Percentiles rank a stretch among this genome's conserved stretches.
Evolutionary conservation across 2,113 vertebrate species (phyloP).

Genomic region (Pampusana beccarii): DNA sequence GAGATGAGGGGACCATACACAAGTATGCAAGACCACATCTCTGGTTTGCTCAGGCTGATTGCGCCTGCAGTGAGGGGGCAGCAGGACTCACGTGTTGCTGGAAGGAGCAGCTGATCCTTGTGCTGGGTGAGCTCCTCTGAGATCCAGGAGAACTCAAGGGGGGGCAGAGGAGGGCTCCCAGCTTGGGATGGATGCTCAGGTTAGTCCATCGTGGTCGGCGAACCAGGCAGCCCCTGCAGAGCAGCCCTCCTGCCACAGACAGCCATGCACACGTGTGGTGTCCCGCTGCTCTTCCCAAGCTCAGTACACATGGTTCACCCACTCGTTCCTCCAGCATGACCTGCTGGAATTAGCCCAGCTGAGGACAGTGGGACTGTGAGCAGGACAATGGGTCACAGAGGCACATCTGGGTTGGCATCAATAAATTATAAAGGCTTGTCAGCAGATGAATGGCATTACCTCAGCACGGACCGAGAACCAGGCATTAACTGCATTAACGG

Average conservation of each 20-base stretch:
- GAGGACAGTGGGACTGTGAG: not conserved
- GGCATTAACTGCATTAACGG: conserved; percentile 17
- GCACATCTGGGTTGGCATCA: not conserved
- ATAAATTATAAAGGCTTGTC: not conserved
- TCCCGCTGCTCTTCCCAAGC: fast-evolving
- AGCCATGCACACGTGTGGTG: not conserved
- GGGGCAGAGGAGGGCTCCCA: not conserved
- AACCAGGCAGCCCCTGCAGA: too few species aligned
- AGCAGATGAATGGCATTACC: not conserved
- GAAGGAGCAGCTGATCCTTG: not conserved
- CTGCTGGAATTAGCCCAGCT: not conserved
- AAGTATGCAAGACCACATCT: fast-evolving
- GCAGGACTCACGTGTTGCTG: fast-evolving
- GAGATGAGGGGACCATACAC: fast-evolving
- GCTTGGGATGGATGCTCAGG: fast-evolving
- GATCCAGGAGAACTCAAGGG: not conserved
- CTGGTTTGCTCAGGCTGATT: not conserved
- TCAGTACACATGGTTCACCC: fast-evolving
- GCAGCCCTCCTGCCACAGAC: not conserved
- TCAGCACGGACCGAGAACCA: not conserved
- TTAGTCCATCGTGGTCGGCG: fast-evolving
- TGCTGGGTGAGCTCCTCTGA: not conserved
- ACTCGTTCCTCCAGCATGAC: not conserved
- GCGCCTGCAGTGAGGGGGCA: fast-evolving
- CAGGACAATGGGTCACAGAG: not conserved